Evolutionary conservation across 2,113 vertebrate species (phyloP).

Genomic region (Epinephelus fuscoguttatus): DNA sequence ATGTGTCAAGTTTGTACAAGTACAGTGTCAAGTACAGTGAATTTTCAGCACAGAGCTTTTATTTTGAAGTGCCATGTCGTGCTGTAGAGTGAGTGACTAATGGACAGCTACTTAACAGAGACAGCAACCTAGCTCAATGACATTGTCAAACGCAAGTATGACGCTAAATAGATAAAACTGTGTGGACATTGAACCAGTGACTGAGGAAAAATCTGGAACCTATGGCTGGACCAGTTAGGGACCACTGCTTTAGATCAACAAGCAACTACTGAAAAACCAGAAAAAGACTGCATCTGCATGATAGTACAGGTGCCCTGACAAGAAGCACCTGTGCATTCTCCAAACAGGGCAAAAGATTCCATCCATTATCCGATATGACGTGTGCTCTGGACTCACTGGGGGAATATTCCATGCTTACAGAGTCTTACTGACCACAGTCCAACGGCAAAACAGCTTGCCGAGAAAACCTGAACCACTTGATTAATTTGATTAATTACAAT

Average conservation of each 20-base stretch:
- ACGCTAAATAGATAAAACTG: no score
- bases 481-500: constrained; percentile 15
- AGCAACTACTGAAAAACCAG: background rate
- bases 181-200: no score
- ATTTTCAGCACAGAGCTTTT: no score
- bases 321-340: constrained; percentile 13
- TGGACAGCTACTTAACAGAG: no score
- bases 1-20: no score
- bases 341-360: background rate
- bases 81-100: no score
- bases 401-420: constrained; percentile 5
- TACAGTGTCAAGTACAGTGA: no score
- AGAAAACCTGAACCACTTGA: constrained; percentile 10
- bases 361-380: constrained; percentile 2
- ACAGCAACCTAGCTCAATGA: no score
- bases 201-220: no score
- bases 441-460: background rate
- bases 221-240: no score
- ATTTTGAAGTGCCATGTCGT: no score
- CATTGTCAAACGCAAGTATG: no score
- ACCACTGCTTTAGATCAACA: background rate
- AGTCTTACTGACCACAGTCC: background rate
- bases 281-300: background rate
- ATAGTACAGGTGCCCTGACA: background rate
- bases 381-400: background rate